These are phyloP conservation scores for Dryoscopus gambensis DNA, from an alignment of 2,113 vertebrate genomes.

Conservation along the genomic window DNA sequence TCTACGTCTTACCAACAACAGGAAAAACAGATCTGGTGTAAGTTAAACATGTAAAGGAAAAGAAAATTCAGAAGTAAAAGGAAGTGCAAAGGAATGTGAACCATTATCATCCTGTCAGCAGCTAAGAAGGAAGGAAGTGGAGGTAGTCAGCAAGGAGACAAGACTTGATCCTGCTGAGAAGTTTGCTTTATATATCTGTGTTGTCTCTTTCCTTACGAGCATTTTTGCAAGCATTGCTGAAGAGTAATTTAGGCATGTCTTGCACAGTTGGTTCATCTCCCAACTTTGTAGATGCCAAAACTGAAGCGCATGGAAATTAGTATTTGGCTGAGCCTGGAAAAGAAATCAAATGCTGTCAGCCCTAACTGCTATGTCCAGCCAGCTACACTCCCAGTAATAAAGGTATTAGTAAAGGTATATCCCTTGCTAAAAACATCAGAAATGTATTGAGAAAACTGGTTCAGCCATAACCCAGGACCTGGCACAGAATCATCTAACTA, in stretches of 20 bases:
- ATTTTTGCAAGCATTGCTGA: neutral
- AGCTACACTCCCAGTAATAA: neutral
- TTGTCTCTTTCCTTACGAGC: neutral
- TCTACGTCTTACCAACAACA: neutral
- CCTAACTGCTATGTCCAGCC: neutral
- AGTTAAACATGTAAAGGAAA: neutral
- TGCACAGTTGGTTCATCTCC: neutral
- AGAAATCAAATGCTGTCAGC: neutral
- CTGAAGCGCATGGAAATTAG: neutral
- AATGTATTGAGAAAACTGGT: neutral
- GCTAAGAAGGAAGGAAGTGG: neutral
- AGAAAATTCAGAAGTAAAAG: neutral
- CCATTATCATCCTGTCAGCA: neutral
- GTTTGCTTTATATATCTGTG: neutral
- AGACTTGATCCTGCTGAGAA: neutral
- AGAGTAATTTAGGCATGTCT: neutral
- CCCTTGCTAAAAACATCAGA: neutral
- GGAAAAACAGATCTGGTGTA: neutral
- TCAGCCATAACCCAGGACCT: neutral
- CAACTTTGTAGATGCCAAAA: neutral
- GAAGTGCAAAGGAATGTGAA: neutral
- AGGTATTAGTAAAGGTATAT: neutral
- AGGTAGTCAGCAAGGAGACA: neutral
- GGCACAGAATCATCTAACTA: neutral
- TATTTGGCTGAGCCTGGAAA: neutral